phyloP scores from a whole-genome alignment of 2,888 invertebrate genomes.

The Cryptocheilus praepositus region DNA sequence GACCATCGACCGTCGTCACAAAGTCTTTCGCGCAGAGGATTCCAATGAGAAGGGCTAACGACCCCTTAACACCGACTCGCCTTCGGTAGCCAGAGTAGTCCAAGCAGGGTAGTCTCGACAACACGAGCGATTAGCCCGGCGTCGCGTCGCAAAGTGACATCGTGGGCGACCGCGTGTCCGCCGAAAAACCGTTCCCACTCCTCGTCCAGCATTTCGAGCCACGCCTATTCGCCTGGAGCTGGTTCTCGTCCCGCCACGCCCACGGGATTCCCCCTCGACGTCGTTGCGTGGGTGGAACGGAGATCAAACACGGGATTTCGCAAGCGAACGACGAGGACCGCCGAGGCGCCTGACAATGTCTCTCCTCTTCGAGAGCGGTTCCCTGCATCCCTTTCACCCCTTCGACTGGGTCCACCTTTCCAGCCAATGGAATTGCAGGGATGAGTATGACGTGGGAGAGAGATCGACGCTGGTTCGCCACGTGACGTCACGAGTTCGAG shows the following conservation, averaged over 20 bases:
- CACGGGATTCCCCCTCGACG: background rate
- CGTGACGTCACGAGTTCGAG: conserved; percentile 20
- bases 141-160: conserved; percentile 66
- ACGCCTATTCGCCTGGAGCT: conserved; percentile 2
- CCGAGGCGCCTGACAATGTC: background rate
- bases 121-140: conserved; percentile 53
- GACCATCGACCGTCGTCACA: background rate
- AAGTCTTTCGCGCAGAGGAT: no score
- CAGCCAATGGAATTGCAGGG: conserved; percentile 17
- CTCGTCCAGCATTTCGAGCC: background rate
- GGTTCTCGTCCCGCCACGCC: background rate
- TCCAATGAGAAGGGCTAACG: background rate
- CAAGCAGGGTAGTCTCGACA: conserved; percentile 16
- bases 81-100: background rate
- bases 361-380: background rate
- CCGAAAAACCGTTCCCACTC: conserved; percentile 35
- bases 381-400: conserved; percentile 1
- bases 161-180: conserved; percentile 56
- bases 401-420: background rate
- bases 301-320: background rate
- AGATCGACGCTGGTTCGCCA: conserved; percentile 21
- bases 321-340: background rate
- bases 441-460: conserved; percentile 11
- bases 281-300: conserved; percentile 3
- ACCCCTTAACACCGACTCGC: background rate